Percentiles rank a stretch among this genome's conserved stretches.
Evolutionary conservation across 2,797 vertebrate genomes (phyloP).

Genomic region (Tokudaia tokunoshimensis): DNA sequence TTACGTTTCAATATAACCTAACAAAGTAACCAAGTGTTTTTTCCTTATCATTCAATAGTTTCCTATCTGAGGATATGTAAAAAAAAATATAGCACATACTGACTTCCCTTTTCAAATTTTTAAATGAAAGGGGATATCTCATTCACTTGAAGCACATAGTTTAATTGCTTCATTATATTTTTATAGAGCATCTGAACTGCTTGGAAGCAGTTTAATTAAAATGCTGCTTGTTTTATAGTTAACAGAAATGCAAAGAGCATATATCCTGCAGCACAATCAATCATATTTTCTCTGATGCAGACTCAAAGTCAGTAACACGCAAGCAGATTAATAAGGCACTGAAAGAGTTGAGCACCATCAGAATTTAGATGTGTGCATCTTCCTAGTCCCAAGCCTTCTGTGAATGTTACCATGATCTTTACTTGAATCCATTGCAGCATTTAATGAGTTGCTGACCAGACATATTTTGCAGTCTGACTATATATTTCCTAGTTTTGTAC

Average conservation of each 20-base stretch:
- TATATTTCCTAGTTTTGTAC: slow-evolving; percentile 47
- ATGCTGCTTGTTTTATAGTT: slow-evolving; percentile 77
- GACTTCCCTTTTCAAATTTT: slow-evolving; percentile 74
- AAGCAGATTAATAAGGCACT: slow-evolving; percentile 75
- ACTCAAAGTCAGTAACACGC: slow-evolving; percentile 73
- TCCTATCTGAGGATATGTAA: neutral
- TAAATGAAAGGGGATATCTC: slow-evolving; percentile 56
- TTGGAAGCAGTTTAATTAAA: slow-evolving; percentile 84
- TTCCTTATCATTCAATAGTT: neutral
- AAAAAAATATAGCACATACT: neutral
- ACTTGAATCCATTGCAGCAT: slow-evolving; percentile 18
- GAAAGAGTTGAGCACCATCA: slow-evolving; percentile 65
- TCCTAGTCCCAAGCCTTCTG: neutral
- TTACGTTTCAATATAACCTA: neutral
- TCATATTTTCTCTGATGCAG: slow-evolving; percentile 66
- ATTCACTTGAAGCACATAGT: slow-evolving; percentile 77
- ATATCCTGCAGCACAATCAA: slow-evolving; percentile 77
- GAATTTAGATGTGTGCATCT: slow-evolving; percentile 48
- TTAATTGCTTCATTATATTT: slow-evolving; percentile 86
- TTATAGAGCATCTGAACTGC: slow-evolving; percentile 82
- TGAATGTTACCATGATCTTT: slow-evolving; percentile 63
- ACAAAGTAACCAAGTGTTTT: neutral
- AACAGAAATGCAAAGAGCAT: slow-evolving; percentile 79
- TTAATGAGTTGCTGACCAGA: slow-evolving; percentile 47
- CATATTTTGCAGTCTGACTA: slow-evolving; percentile 59